Conservation (phyloP, 2,888 invertebrate genomes). For the Serripes groenlandicus region DNA sequence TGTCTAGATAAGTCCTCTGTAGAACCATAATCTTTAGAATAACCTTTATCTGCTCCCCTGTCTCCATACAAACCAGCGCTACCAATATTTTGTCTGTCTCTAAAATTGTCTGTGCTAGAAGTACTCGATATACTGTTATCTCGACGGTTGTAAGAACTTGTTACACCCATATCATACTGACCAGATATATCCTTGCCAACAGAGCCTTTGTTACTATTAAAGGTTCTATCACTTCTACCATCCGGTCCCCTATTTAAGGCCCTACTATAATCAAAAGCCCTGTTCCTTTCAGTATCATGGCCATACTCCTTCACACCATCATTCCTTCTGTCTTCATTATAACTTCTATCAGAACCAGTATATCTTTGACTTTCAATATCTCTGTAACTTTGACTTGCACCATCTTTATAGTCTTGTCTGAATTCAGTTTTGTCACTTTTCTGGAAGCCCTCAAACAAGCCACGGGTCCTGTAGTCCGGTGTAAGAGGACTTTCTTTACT, state of each 20-base stretch:
- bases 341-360: neutral
- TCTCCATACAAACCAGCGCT: too few relatives aligned
- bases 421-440: too few relatives aligned
- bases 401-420: constrained; percentile 7
- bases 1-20: too few relatives aligned
- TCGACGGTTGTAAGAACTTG: neutral
- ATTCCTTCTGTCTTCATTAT: neutral
- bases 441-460: too few relatives aligned
- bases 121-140: neutral
- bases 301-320: neutral
- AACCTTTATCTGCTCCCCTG: too few relatives aligned
- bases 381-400: neutral
- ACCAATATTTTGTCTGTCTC: too few relatives aligned
- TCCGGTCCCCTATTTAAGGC: neutral
- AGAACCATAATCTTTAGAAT: too few relatives aligned
- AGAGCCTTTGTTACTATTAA: too few relatives aligned
- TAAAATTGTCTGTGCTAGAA: too few relatives aligned
- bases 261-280: neutral
- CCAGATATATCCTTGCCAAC: neutral
- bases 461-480: too few relatives aligned
- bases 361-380: neutral
- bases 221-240: neutral
- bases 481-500: too few relatives aligned
- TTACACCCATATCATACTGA: neutral
- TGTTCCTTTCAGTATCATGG: too few relatives aligned